Evolutionary conservation across 2,888 invertebrate species (phyloP), one percentile per base, ranked within the genome.

Genomic region (Chloromyia formosa): DNA sequence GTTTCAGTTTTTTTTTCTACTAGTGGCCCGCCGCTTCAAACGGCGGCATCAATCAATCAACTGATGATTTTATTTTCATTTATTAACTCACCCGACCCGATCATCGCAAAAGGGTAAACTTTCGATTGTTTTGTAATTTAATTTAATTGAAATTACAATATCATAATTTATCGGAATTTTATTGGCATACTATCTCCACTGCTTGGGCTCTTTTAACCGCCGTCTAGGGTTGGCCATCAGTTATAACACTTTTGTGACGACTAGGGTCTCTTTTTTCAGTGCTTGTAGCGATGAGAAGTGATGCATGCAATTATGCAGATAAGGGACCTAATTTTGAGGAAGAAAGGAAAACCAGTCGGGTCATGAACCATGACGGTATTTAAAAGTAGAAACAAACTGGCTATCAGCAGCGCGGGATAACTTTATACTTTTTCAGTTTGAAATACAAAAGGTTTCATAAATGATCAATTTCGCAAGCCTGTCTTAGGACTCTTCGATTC

Each of bases 111-210:
- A 72, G 74, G 76, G 74, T 74, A 76, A 76, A 74, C 49, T 58
- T 66, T 74, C 76, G 72, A 71, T 76, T 76, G 76, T 69, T 69
- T 64, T 71, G 22, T 76, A 74, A 74, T 74, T 74, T 76, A 71
- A 74, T 71, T 76, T 71, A 76, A 76, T 76, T 76, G 74, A 72
- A 76, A 74, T 76, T 76, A 72, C 74, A 35, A 35, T 60, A 58
- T 74, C 71, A 76, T 74, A 76, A 76, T 74, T 76, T 76, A 58
- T 23, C 10, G 16, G 56, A 53, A 20, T 42, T n/a, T 16, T 14
- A 35, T 64, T 35, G n/a, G 9, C 27, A 14, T n/a, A n/a, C 27
- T 16, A n/a, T 1, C 12, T 60, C 23, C 4, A 23, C 1, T 16
- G 58, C 23, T 60, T 20, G n/a, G 61, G 23, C 27, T n/a, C n/a